Evolutionary conservation across 2,113 vertebrate species (phyloP), one percentile per base, ranked within the genome.

Genomic region (Spilogale gracilis): DNA sequence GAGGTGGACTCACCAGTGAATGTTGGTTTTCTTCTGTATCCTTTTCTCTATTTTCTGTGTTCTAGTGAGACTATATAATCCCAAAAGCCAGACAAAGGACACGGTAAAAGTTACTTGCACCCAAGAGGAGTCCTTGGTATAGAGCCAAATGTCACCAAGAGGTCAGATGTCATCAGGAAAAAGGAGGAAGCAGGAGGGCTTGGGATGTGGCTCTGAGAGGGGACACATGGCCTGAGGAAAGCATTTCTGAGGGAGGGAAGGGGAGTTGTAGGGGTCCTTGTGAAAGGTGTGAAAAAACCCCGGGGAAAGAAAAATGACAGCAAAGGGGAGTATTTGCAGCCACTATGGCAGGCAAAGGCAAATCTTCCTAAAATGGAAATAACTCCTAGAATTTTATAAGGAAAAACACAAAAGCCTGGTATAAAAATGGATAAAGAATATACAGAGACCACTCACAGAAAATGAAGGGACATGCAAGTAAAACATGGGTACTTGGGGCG

Each of bases 311-410:
- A 80, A 85, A 32, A 63, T n/a, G 80, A 48, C 60, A 71, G 65
- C 32, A 43, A 65, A 86, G 32, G 50, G 16, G 91, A 84, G 83
- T 84, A 60, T 43, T 52, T 54, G 61, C 50, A 84, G 56, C 38
- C 13, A 2, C 61, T 27, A 9, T 20, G 56, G 91, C 61, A 78
- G 21, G 60, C 58, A 91, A 84, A 89, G 25, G 9, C 52, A 89
- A 32, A 60, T 83, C 43, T 79, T 76, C 63, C 80, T 74, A 91
- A 95, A 61, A 76, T 61, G 43, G 45, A 95, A 95, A 78, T n/a
- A 38, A 12, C 17, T 80, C 43, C 63, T 67, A 60, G 43, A 87
- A 32, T 63, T 91, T 74, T 38, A 48, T 30, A 56, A 95, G 78
- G 23, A 69, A 74, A 89, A 52, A 5, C 21, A 56, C 63, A 61